Base-by-base conservation (phyloP, 2,888 invertebrate species). In the Harpalus rubripes region DNA sequence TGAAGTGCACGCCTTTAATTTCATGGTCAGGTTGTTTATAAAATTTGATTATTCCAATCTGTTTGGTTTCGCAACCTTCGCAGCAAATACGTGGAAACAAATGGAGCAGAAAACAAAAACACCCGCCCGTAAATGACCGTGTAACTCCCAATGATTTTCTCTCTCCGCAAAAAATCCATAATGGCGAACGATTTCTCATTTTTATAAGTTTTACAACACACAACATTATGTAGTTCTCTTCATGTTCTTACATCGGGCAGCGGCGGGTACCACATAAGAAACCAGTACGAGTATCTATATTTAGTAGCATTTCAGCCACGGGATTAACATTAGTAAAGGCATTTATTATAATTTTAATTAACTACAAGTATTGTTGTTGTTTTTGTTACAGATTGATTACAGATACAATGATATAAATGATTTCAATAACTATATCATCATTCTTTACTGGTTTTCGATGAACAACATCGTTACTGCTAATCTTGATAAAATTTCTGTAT, bases 1-100 rank as follows among this genome's bases (percentile, higher is more conserved):
- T 82, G 68, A 52, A 44, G 68, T 68, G 68, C 68, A 83, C 83
- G 72, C 83, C 72, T 83, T 83, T 83, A 83, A 83, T 83, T 83
- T 83, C 74, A 83, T 83, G 83, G 74, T 72, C 84, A 63, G 58
- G 63, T 78, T 41, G 56, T 83, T 83, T 83, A 83, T 76, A 83
- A 76, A 78, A 84, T 84, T 84, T 84, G 76, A 78, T 84, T 84
- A 78, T 84, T 84, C 76, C 44, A 59, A 44, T 76, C 76, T 84
- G 78, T 78, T 83, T 61, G 76, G 83, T 82, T 82, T 56, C 56
- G 58, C 58, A 83, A 72, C 83, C 72, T 83, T 81, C 81, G 68
- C 72, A 74, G 56, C 39, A 72, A 52, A 44, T 68, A 68, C 68
- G 52, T 58, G 44, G 61, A 61, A 68, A 22, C 68, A 81, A 81